Percentiles rank a stretch among this genome's conserved stretches.
phyloP scores from a whole-genome alignment of 2,888 invertebrate species.

The Omphaloscelis lunosa region DNA sequence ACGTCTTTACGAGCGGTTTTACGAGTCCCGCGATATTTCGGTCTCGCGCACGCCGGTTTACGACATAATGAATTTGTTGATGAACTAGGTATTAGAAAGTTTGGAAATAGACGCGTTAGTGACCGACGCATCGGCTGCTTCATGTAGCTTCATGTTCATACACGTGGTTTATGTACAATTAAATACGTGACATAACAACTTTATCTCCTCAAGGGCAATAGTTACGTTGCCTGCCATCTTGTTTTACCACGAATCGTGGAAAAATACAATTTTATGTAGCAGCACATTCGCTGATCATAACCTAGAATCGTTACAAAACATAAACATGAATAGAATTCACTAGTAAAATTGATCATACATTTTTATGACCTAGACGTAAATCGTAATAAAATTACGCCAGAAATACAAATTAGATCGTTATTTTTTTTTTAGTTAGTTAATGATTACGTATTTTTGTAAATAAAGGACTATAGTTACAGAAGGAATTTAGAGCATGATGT shows the following conservation, averaged over 20 bases:
- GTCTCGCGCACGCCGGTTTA: slow-evolving; percentile 89
- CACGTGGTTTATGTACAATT: slow-evolving; percentile 70
- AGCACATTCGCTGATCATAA: slow-evolving; percentile 44
- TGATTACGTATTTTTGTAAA: slow-evolving; percentile 37
- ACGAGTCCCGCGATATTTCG: slow-evolving; percentile 90
- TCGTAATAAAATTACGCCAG: slow-evolving; percentile 51
- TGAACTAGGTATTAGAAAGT: slow-evolving; percentile 90
- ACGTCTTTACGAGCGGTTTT: slow-evolving; percentile 90
- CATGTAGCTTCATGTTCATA: slow-evolving; percentile 27
- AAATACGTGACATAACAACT: slow-evolving; percentile 60
- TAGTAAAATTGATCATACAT: slow-evolving; percentile 49
- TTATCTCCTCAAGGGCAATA: slow-evolving; percentile 31
- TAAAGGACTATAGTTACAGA: slow-evolving; percentile 21
- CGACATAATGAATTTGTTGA: slow-evolving; percentile 91
- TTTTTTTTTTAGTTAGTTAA: slow-evolving; percentile 28
- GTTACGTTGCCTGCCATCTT: slow-evolving; percentile 6
- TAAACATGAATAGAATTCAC: slow-evolving; percentile 40
- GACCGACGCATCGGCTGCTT: slow-evolving; percentile 77
- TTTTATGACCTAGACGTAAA: slow-evolving; percentile 49
- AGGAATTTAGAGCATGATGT: slow-evolving; percentile 28
- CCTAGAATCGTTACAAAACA: slow-evolving; percentile 42
- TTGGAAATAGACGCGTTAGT: slow-evolving; percentile 89
- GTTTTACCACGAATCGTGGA: slow-evolving; percentile 17
- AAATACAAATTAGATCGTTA: slow-evolving; percentile 45
- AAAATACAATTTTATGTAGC: slow-evolving; percentile 35